Evolutionary conservation across 2,113 vertebrate species (phyloP).

Genomic region (Brienomyrus brachyistius): DNA sequence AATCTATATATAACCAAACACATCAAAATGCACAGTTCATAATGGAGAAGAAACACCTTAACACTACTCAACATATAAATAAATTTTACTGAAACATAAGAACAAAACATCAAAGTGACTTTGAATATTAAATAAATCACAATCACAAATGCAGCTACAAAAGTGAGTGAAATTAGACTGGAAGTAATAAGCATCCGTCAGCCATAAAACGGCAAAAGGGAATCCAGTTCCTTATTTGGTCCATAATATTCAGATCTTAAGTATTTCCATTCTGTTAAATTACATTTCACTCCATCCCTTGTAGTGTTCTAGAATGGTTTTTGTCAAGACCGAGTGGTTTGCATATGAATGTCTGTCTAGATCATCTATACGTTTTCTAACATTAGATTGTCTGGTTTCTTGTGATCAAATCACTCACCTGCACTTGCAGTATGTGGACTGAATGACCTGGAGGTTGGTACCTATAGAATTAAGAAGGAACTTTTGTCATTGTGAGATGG

Average conservation of each 20-base stretch:
- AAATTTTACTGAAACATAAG: background rate
- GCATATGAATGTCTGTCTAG: background rate
- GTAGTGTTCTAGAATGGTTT: background rate
- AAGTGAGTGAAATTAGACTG: background rate
- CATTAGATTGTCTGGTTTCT: background rate
- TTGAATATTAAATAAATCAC: background rate
- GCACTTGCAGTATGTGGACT: slow-evolving; percentile 77
- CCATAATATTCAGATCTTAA: background rate
- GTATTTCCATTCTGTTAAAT: background rate
- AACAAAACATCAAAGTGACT: background rate
- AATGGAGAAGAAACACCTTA: background rate
- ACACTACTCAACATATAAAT: background rate
- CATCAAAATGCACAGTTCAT: background rate
- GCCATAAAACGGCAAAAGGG: background rate
- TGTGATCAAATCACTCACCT: slow-evolving; percentile 52
- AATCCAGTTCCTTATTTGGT: background rate
- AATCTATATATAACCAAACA: background rate
- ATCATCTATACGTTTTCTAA: background rate
- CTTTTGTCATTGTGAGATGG: background rate
- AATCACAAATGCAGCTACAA: background rate
- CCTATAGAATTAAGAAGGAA: slow-evolving; percentile 52
- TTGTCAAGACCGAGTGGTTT: background rate
- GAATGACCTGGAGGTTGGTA: slow-evolving; percentile 76
- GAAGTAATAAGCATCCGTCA: background rate
- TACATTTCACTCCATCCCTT: background rate